Conservation (phyloP, 2,797 vertebrate species). For the Ataeniobius toweri region DNA sequence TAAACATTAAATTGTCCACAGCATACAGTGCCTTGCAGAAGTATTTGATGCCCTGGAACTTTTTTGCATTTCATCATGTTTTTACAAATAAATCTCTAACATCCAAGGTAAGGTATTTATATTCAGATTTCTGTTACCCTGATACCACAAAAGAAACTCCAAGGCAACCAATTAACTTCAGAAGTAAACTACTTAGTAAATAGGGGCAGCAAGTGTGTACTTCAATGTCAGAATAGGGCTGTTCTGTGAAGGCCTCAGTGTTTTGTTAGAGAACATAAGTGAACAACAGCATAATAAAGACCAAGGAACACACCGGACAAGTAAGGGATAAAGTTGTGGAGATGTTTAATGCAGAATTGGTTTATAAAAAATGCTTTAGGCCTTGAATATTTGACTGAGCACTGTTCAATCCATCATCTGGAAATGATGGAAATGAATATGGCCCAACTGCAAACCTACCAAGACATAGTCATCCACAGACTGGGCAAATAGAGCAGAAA, state of each 20-base stretch:
- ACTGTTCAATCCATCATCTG: neutral
- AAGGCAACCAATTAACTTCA: neutral
- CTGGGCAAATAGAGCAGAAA: neutral
- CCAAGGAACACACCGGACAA: neutral
- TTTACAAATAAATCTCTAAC: neutral
- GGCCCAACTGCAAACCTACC: neutral
- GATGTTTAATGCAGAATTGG: neutral
- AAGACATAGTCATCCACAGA: neutral
- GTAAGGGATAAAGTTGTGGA: neutral
- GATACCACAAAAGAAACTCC: neutral
- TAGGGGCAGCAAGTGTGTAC: neutral
- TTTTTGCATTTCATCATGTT: neutral
- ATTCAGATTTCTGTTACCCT: neutral
- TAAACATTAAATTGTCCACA: neutral
- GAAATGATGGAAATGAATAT: neutral
- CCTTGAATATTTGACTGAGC: neutral
- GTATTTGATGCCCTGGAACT: too few species aligned
- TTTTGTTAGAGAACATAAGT: neutral
- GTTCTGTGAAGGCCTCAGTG: neutral
- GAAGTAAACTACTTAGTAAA: neutral
- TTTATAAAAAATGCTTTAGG: neutral
- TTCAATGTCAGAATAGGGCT: neutral
- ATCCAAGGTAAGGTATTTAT: neutral
- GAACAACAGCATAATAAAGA: neutral
- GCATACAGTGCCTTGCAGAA: neutral